A percentile compares a stretch with the other conserved stretches of the same genome.
These are phyloP conservation scores for Polydrusus tereticollis DNA, from an alignment of 2,888 invertebrate species.

Conservation along the genomic window DNA sequence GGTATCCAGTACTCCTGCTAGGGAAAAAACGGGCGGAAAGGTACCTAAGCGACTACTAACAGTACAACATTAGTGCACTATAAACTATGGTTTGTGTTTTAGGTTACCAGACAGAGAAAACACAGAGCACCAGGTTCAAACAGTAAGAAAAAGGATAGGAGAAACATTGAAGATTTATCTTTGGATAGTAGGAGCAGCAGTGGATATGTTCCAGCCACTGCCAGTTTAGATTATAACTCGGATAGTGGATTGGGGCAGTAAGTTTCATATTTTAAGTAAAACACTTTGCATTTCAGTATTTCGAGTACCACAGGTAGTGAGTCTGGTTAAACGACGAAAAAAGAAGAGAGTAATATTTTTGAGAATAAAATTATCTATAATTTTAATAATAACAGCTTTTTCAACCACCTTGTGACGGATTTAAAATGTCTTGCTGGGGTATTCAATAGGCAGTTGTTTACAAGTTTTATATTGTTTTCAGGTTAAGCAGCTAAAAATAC, in stretches of 20 bases:
- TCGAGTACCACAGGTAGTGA: too few species aligned
- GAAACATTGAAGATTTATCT: conserved; percentile 39
- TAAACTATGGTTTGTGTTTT: conserved; percentile 11
- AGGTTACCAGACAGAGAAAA: conserved; percentile 59
- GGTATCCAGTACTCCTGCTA: conserved; percentile 58
- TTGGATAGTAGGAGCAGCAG: conserved; percentile 42
- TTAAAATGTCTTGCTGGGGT: too few species aligned
- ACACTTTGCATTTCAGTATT: too few species aligned
- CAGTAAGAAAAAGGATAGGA: conserved; percentile 51
- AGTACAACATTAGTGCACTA: background rate
- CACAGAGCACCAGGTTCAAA: conserved; percentile 49
- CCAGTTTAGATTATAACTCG: conserved; percentile 48
- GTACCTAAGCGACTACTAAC: conserved; percentile 60
- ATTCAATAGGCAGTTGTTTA: too few species aligned
- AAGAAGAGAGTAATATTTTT: too few species aligned
- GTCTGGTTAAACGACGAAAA: too few species aligned
- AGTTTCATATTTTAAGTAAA: background rate
- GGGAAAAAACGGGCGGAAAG: conserved; percentile 73
- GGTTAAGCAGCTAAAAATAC: too few species aligned
- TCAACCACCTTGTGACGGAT: too few species aligned
- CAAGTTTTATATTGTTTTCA: too few species aligned
- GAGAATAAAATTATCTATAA: too few species aligned
- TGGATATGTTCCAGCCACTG: conserved; percentile 53
- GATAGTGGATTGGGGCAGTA: conserved; percentile 44
- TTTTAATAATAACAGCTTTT: too few species aligned